Evolutionary conservation across 2,888 invertebrate species (phyloP).

Genomic region (Metopia argyrocephala): DNA sequence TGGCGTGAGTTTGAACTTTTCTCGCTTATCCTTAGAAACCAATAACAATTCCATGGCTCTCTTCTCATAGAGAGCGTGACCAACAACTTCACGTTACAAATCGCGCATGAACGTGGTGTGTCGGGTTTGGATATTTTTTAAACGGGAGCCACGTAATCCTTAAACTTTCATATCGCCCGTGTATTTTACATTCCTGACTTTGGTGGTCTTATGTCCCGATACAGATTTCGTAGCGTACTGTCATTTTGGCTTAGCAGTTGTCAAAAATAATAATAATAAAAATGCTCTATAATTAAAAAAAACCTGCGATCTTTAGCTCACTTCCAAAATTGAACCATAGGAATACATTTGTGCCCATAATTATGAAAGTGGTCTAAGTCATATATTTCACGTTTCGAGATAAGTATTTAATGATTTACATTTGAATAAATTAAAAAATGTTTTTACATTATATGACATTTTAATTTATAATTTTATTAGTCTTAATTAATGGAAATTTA

Average conservation of each 20-base stretch:
- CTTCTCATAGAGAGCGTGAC: slow-evolving; percentile 99
- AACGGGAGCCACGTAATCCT: slow-evolving; percentile 88
- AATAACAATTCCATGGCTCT: slow-evolving; percentile 99
- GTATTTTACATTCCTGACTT: slow-evolving; percentile 88
- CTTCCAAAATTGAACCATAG: no score
- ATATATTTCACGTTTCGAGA: no score
- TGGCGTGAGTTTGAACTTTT: slow-evolving; percentile 91
- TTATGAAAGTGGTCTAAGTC: no score
- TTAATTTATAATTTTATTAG: no score
- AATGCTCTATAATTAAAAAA: no score
- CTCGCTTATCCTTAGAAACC: slow-evolving; percentile 99
- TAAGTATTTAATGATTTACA: no score
- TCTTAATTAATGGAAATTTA: no score
- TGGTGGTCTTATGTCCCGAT: slow-evolving; percentile 97
- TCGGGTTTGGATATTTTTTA: slow-evolving; percentile 94
- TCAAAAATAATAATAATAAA: no score
- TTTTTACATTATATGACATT: no score
- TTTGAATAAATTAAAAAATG: no score
- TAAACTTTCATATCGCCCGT: slow-evolving; percentile 87
- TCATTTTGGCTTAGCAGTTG: slow-evolving; percentile 82
- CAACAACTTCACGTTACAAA: slow-evolving; percentile 96
- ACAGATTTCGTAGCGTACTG: slow-evolving; percentile 89
- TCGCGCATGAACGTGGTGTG: slow-evolving; percentile 98
- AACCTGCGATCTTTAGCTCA: no score
- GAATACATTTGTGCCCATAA: no score